These are phyloP conservation scores for Neosilurus hyrtlii DNA, from an alignment of 2,797 vertebrate genomes.

Conservation along the genomic window DNA sequence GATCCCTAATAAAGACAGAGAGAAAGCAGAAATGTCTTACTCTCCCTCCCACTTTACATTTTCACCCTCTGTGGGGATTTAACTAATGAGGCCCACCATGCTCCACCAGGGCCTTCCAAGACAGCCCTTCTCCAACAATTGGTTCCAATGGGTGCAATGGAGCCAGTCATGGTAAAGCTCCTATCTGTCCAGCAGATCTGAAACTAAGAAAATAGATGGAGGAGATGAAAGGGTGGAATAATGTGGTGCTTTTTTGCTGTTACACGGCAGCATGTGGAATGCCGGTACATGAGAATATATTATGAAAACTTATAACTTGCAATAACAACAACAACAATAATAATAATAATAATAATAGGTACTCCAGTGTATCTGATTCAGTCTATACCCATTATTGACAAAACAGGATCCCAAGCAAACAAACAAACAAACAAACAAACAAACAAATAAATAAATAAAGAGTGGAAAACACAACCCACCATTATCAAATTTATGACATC, in stretches of 20 bases:
- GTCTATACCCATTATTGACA: background rate
- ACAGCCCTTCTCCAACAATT: conserved; percentile 81
- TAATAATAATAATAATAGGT: background rate
- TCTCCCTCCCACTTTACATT: conserved; percentile 70
- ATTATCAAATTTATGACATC: background rate
- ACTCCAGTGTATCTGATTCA: background rate
- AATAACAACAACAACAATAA: background rate
- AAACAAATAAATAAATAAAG: background rate
- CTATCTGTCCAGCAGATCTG: conserved; percentile 75
- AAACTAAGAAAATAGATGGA: conserved; percentile 75
- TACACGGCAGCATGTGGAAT: conserved; percentile 27
- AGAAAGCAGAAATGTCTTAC: conserved; percentile 69
- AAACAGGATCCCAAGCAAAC: background rate
- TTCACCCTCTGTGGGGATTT: conserved; percentile 79
- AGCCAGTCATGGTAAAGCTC: conserved; percentile 69
- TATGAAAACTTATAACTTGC: background rate
- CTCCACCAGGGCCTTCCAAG: conserved; percentile 78
- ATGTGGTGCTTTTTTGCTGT: conserved; percentile 63
- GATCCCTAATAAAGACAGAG: conserved; percentile 47
- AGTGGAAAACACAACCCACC: background rate
- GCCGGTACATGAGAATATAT: background rate
- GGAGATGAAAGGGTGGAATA: conserved; percentile 60
- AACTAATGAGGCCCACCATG: conserved; percentile 81
- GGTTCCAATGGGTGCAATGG: conserved; percentile 83
- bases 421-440: too few species aligned